Evolutionary conservation across 64 coral and sea anemone genomes (phyloP).

Genomic region (Pachyseris speciosa): DNA sequence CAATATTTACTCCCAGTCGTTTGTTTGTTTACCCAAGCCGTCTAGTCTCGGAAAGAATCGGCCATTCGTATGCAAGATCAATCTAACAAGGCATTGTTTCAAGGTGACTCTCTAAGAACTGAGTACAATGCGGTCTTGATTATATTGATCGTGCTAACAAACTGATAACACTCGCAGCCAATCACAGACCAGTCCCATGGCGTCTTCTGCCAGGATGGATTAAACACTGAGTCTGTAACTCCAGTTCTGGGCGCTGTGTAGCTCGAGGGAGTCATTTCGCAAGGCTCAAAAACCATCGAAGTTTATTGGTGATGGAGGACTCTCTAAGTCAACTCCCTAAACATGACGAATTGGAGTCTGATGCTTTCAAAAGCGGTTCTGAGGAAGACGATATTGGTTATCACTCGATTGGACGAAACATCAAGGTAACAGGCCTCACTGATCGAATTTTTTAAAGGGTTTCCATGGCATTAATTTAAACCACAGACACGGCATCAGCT

Average conservation of each 20-base stretch:
- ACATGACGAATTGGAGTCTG: not conserved
- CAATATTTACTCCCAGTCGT: not conserved
- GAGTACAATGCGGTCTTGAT: conserved; percentile 33
- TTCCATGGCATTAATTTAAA: not conserved
- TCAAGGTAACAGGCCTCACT: conserved; percentile 37
- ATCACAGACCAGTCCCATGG: not conserved
- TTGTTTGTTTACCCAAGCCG: conserved; percentile 20
- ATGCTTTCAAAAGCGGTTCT: conserved; percentile 24
- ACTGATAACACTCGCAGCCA: not conserved
- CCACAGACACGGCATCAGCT: too few relatives aligned
- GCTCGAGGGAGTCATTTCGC: not conserved
- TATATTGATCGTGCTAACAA: conserved; percentile 13
- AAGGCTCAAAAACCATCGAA: not conserved
- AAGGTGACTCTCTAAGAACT: not conserved
- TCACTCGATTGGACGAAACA: conserved; percentile 59
- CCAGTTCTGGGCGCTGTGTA: not conserved
- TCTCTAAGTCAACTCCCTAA: not conserved
- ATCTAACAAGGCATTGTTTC: conserved; percentile 64
- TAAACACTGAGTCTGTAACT: not conserved
- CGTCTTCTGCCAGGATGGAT: conserved; percentile 29
- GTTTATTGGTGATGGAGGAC: not conserved
- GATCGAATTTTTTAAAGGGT: not conserved
- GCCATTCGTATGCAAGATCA: not conserved
- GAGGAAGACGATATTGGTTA: conserved; percentile 58
- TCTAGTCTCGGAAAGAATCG: not conserved